Percentiles rank a stretch among this genome's conserved stretches.
phyloP scores from a whole-genome alignment of 2,797 vertebrate genomes.

The Hylomyscus alleni region DNA sequence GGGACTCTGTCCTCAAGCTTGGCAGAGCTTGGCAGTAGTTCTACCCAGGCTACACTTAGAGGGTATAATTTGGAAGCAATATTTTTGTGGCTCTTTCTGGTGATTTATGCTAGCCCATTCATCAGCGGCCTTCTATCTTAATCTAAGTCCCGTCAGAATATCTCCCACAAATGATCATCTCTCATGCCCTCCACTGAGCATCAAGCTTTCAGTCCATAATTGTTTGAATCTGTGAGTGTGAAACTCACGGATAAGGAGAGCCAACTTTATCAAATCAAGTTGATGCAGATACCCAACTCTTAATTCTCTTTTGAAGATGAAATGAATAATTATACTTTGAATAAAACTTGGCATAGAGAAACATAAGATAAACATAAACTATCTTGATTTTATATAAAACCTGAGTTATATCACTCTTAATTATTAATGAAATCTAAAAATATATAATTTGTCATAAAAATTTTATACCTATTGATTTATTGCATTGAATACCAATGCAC shows the following conservation, averaged over 20 bases:
- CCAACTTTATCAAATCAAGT: neutral
- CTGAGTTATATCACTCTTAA: neutral
- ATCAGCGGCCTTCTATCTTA: neutral
- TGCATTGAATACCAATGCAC: neutral
- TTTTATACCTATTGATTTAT: neutral
- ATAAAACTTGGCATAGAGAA: neutral
- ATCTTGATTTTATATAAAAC: conserved; percentile 26
- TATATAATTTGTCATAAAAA: conserved; percentile 23
- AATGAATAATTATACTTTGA: conserved; percentile 6
- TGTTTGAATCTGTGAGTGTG: neutral
- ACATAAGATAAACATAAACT: conserved; percentile 19
- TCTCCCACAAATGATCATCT: neutral
- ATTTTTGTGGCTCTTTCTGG: neutral
- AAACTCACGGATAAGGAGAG: neutral
- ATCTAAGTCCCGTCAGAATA: neutral
- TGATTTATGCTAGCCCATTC: neutral
- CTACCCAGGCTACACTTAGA: neutral
- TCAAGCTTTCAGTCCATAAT: neutral
- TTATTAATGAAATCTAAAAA: conserved; percentile 4
- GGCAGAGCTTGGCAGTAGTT: neutral
- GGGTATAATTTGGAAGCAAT: neutral
- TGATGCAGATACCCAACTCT: neutral
- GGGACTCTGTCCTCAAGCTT: neutral
- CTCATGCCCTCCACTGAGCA: neutral
- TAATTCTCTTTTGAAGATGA: neutral